Conservation (phyloP, 2,888 invertebrate genomes). For the Lordiphosa andalusiaca region DNA sequence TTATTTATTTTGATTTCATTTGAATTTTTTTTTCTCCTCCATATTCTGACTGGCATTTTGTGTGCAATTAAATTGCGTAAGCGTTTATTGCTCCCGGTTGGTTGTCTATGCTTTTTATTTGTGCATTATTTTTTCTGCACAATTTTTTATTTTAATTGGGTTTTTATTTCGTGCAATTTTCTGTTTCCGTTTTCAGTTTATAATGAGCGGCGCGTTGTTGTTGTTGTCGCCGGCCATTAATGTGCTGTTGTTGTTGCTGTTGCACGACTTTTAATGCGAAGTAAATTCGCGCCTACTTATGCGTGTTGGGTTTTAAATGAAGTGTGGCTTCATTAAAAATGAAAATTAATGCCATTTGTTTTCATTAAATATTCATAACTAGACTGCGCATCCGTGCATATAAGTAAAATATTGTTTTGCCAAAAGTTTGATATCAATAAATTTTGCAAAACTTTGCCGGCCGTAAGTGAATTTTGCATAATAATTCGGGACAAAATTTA, state of each 20-base stretch:
- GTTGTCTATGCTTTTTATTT: conserved; percentile 45
- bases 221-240: conserved; percentile 1
- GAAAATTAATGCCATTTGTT: conserved; percentile 61
- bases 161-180: conserved; percentile 30
- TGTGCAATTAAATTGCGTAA: conserved; percentile 71
- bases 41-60: conserved; percentile 41
- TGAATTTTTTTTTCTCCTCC: conserved; percentile 10
- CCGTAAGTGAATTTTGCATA: too few relatives aligned
- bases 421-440: too few relatives aligned
- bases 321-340: conserved; percentile 68
- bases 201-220: conserved; percentile 42
- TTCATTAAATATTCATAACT: conserved; percentile 56
- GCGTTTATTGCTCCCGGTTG: conserved; percentile 63
- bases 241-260: conserved; percentile 9
- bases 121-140: conserved; percentile 26
- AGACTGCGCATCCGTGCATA: conserved; percentile 18
- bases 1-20: conserved; percentile 20
- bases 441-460: too few relatives aligned
- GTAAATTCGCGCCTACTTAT: conserved; percentile 22
- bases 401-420: conserved; percentile 4
- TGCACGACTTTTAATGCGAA: conserved; percentile 20
- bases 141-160: conserved; percentile 15
- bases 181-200: conserved; percentile 53
- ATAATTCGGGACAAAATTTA: conserved; percentile 31
- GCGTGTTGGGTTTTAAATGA: conserved; percentile 39